A percentile compares a stretch with the other conserved stretches of the same genome.
These are phyloP conservation scores for Ovis aries DNA, from an alignment of 2,113 vertebrate species.

Conservation along the genomic window DNA sequence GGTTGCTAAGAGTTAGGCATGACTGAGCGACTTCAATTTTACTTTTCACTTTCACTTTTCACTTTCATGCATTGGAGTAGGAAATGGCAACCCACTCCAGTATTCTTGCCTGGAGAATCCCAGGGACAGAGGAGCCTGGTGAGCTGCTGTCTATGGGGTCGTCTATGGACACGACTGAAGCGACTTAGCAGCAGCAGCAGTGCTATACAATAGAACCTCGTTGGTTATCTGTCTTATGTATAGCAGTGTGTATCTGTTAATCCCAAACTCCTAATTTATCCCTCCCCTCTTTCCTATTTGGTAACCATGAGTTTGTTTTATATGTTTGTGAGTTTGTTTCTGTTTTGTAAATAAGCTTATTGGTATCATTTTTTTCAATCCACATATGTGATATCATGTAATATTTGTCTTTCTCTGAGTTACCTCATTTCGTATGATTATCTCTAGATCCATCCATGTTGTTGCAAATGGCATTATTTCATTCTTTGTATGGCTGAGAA, in stretches of 20 bases:
- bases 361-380: background rate
- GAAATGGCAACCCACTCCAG: too few relatives aligned
- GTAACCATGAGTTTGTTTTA: background rate
- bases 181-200: too few relatives aligned
- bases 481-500: background rate
- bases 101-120: too few relatives aligned
- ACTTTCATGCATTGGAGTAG: too few relatives aligned
- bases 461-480: background rate
- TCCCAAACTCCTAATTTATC: background rate
- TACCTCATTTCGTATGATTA: background rate
- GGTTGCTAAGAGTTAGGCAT: too few relatives aligned
- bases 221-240: background rate
- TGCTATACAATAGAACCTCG: background rate
- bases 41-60: too few relatives aligned
- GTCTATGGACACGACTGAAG: too few relatives aligned
- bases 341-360: background rate
- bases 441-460: background rate
- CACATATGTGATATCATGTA: background rate
- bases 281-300: background rate
- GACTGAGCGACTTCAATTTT: too few relatives aligned
- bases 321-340: background rate
- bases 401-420: background rate
- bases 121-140: too few relatives aligned
- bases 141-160: too few relatives aligned
- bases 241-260: background rate